Evolutionary conservation across 2,888 invertebrate species (phyloP), one percentile per base, ranked within the genome.

Genomic region (Noctua janthe): DNA sequence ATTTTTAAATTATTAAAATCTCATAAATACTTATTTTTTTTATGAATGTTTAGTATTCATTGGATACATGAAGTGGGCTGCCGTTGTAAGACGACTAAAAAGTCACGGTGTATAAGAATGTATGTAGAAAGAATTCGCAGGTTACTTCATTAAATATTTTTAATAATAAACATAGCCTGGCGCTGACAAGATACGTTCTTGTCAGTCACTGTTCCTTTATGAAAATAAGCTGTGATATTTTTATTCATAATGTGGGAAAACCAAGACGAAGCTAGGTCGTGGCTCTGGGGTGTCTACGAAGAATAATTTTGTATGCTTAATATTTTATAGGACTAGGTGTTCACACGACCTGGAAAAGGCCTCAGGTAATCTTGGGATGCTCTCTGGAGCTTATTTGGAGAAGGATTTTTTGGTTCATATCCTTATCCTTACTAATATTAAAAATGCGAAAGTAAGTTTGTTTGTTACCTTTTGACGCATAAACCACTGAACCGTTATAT

Each of bases 231-330:
- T 35, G 56, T 39, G 51, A 49, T 84, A 73, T 74, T 47, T 80
- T 83, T 85, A 81, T 81, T 85, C 74, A 66, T 71, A 49, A 47
- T 73, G 35, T 39, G 51, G 1, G 7, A 23, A 47, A 29, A 81
- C 51, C 11, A 39, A 74, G 39, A 43, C 23, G 59, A 39, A 39
- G 49, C 51, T 66, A 81, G 29, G 56, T 70, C 43, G 2, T 23
- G 35, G 20, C 80, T 64, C 43, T 23, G 15, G 59, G 59, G 47
- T 35, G 20, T 23, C 56, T 54, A 23, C 51, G 20, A 56, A 80
- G 17, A 70, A 80, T 71, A 73, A 64, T 80, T 71, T 80, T 56
- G 13, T 70, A 20, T 23, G 23, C 51, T 64, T 71, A 59, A 78
- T 83, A 62, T 70, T 82, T 70, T 43, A 71, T n/a, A 64, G 15